Percentiles rank a stretch among this genome's conserved stretches.
Evolutionary conservation across 2,797 vertebrate species (phyloP).

Genomic region (Scleropages formosus): DNA sequence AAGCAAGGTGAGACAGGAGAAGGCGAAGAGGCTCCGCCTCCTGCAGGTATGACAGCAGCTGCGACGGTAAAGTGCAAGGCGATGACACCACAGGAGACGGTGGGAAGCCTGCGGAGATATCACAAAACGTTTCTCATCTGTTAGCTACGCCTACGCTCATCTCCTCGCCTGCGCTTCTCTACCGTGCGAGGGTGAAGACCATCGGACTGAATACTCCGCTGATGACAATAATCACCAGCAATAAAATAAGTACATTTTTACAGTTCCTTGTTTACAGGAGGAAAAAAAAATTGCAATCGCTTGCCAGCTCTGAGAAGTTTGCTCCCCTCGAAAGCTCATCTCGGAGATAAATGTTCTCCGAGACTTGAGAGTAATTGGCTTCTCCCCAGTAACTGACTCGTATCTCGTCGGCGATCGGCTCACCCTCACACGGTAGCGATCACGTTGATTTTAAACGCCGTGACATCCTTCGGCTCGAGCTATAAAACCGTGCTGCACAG

Average conservation of each 20-base stretch:
- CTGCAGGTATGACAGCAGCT: too few relatives aligned
- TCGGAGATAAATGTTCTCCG: conserved; percentile 25
- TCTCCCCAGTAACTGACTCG: conserved; percentile 28
- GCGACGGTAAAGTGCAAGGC: too few relatives aligned
- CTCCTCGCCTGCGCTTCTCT: too few relatives aligned
- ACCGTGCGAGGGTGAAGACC: too few relatives aligned
- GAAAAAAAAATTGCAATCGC: background rate
- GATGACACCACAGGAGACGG: background rate
- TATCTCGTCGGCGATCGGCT: conserved; percentile 44
- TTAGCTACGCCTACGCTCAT: background rate
- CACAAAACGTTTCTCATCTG: background rate
- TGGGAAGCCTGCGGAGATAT: too few relatives aligned
- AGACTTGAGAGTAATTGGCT: conserved; percentile 47
- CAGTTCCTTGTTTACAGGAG: background rate
- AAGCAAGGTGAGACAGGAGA: too few relatives aligned
- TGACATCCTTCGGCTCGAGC: conserved; percentile 40
- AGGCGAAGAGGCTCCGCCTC: too few relatives aligned
- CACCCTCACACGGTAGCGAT: conserved; percentile 42
- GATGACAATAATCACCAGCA: conserved; percentile 13
- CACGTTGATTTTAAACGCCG: conserved; percentile 41
- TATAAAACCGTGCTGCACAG: conserved; percentile 43
- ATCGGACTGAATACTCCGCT: background rate
- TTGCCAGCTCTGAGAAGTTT: background rate
- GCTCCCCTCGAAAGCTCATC: conserved; percentile 4
- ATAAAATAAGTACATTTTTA: background rate